phyloP scores from a whole-genome alignment of 2,888 invertebrate genomes.

The Ellobium chinense region DNA sequence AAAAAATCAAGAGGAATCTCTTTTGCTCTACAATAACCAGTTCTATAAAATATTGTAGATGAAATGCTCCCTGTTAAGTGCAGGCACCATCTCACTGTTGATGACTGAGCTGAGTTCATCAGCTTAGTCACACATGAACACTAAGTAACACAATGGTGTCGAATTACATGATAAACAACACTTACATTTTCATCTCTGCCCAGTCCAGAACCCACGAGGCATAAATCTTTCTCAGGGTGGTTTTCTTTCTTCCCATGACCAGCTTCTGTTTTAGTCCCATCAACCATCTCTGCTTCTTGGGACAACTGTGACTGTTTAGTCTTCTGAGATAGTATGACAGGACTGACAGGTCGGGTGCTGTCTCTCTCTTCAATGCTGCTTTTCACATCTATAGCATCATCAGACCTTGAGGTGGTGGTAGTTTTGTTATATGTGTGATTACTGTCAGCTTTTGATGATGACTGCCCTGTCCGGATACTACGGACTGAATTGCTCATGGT shows the following conservation, averaged over 20 bases:
- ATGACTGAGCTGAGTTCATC: too few relatives aligned
- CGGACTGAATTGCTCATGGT: not conserved
- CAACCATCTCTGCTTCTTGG: not conserved
- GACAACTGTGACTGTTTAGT: not conserved
- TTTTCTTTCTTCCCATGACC: not conserved
- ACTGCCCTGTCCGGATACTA: too few relatives aligned
- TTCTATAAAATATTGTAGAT: too few relatives aligned
- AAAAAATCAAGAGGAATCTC: too few relatives aligned
- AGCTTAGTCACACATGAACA: too few relatives aligned
- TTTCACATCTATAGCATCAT: constrained; percentile 3
- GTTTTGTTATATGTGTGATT: not conserved
- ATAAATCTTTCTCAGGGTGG: not conserved
- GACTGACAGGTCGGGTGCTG: not conserved
- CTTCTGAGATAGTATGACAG: constrained; percentile 21
- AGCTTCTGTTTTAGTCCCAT: too few relatives aligned
- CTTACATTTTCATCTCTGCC: constrained; percentile 26
- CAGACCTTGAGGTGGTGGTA: not conserved
- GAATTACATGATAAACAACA: too few relatives aligned
- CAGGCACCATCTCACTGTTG: too few relatives aligned
- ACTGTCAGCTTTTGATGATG: too few relatives aligned
- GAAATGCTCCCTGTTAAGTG: too few relatives aligned
- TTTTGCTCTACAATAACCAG: too few relatives aligned
- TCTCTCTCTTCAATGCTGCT: not conserved
- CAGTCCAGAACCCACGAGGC: constrained; percentile 28
- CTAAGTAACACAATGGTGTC: too few relatives aligned